Evolutionary conservation across 2,797 vertebrate species (phyloP).

Genomic region (Apogon talboti): DNA sequence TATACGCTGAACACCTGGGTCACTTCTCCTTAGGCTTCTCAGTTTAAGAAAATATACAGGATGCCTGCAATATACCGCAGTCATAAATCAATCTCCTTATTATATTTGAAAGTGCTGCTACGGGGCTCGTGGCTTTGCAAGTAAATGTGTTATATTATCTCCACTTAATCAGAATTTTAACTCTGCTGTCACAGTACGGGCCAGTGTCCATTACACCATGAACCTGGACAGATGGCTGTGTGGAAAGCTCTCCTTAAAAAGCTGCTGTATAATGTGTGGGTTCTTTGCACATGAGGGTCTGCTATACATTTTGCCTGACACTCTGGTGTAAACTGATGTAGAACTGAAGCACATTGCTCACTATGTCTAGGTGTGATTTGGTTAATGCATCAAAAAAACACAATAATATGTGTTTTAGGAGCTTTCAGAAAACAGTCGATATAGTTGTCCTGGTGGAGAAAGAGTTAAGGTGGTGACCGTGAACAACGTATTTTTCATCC

Average conservation of each 20-base stretch:
- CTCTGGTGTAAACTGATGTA: slow-evolving; percentile 27
- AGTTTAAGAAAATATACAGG: slow-evolving; percentile 66
- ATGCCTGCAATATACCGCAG: slow-evolving; percentile 54
- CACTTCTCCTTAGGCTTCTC: slow-evolving; percentile 55
- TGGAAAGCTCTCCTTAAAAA: slow-evolving; percentile 32
- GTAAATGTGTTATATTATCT: slow-evolving; percentile 64
- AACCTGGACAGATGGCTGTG: slow-evolving; percentile 58
- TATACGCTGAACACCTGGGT: slow-evolving; percentile 65
- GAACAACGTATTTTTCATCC: no score
- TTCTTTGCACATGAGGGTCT: slow-evolving; percentile 27
- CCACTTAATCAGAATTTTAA: slow-evolving; percentile 57
- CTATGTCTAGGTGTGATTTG: neutral
- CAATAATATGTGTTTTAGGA: no score
- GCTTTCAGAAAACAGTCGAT: no score
- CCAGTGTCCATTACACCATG: slow-evolving; percentile 47
- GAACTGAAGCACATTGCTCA: slow-evolving; percentile 17
- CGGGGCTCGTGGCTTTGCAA: slow-evolving; percentile 50
- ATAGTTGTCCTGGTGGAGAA: no score
- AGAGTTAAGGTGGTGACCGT: no score
- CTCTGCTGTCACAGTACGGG: slow-evolving; percentile 37
- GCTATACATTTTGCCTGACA: slow-evolving; percentile 38
- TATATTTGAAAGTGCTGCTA: slow-evolving; percentile 59
- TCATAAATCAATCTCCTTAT: slow-evolving; percentile 76
- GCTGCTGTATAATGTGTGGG: slow-evolving; percentile 18
- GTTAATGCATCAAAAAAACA: no score